A percentile compares a stretch with the other conserved stretches of the same genome.
These are phyloP conservation scores for Microtus pennsylvanicus DNA, from an alignment of 2,113 vertebrate species.

Conservation along the genomic window DNA sequence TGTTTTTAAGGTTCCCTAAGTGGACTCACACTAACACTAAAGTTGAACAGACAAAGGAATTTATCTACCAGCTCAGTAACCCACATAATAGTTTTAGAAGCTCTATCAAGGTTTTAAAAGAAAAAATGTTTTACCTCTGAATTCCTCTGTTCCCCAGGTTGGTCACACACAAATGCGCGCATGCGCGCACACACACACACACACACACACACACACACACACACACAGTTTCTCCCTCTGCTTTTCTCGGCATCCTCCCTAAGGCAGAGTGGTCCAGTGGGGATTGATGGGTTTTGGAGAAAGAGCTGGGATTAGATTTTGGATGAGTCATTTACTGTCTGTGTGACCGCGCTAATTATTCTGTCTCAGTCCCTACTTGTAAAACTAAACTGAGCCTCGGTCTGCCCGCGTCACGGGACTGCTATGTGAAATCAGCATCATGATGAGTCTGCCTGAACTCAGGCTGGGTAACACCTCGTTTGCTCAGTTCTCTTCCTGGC, in stretches of 20 bases:
- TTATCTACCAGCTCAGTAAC: neutral
- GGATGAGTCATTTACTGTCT: neutral
- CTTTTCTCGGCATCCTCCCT: neutral
- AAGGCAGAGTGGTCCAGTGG: neutral
- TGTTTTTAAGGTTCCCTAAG: neutral
- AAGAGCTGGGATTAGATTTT: neutral
- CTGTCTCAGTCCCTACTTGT: neutral
- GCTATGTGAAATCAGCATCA: neutral
- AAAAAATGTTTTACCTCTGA: neutral
- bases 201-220: neutral
- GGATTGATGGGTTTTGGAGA: neutral
- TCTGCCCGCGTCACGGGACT: neutral
- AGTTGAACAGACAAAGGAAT: neutral
- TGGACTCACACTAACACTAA: neutral
- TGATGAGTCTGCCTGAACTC: neutral
- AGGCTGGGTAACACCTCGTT: neutral
- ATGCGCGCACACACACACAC: fast-evolving
- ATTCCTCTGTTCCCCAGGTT: neutral
- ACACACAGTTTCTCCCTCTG: neutral
- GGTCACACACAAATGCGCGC: too few species aligned
- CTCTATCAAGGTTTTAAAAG: neutral
- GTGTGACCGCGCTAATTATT: neutral
- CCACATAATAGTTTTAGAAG: neutral
- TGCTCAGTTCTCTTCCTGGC: conserved; percentile 4
- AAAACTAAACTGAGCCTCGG: conserved; percentile 3